Evolutionary conservation across 2,888 invertebrate species (phyloP), one percentile per base, ranked within the genome.

Genomic region (Eristalis tenax): DNA sequence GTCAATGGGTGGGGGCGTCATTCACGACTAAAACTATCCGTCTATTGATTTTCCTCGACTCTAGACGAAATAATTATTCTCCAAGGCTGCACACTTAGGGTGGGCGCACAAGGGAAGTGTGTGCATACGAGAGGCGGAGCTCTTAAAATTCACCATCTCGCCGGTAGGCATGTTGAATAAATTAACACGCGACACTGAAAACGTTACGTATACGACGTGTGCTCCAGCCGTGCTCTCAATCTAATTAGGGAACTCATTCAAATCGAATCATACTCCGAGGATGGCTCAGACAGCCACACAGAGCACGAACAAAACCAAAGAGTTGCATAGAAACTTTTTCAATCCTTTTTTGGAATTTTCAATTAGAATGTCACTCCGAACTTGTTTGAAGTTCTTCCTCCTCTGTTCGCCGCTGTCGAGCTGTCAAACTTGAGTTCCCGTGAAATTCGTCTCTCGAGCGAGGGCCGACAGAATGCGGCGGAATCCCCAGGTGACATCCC

Each of bases 291-390:
- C 26, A 26, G 26, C 26, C 26, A 3, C 26, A 2, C 26, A 26
- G 26, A 26, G 3, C 28, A 4, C 32, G 10, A 1, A 32, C 32
- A 32, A 4, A 32, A 6, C 8, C 32, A 4, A 18, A 63, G 4
- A 15, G 32, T 32, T 11, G n/a, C 22, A 4, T 5, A 2, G 8
- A 18, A 50, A 50, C n/a, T 50, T 50, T 50, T 18, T 8, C 8
- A 59, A 35, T 35, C 11, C 32, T 10, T 22, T 15, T 23, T 75
- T 43, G 15, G 23, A 71, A 61, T 64, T 65, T 81, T 71, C 43
- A 80, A 84, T 75, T 75, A 71, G 40, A 80, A 63, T 81, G 76
- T 61, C 84, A 66, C 84, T 84, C 71, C 8, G 8, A 84, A 43
- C 28, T 3, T 6, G 56, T n/a, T 28, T 28, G 57, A 40, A 50